Evolutionary conservation across 2,888 invertebrate genomes (phyloP), one percentile per base, ranked within the genome.

Genomic region (Gymnocheta viridis): DNA sequence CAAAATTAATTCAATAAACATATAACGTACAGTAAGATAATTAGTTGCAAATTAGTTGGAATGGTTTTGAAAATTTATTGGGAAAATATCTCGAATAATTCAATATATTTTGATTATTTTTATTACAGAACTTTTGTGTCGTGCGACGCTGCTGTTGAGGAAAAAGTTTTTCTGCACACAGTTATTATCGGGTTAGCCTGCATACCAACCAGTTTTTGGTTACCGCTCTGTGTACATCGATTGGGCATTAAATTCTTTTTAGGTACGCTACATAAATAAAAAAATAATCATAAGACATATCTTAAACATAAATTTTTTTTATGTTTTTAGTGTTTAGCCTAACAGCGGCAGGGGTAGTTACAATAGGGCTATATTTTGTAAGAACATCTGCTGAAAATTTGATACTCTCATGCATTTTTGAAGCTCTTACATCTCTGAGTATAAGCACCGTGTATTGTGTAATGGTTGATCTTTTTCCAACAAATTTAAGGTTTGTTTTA

Each of bases 161-260:
- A 93, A 78, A 93, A 94, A 62, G 96, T 96, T 12, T 96, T 95
- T 89, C 92, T 95, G 87, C 96, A 96, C 90, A 96, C 96, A 0
- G 93, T 96, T 72, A 96, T 96, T 83, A 95, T 96, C 86, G 96
- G 96, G 47, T 91, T 96, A 27, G 96, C 96, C 22, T 96, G 96
- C 89, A 95, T 96, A 80, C 96, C 96, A 0, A 96, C 96, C 0
- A 96, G 96, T 73, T 93, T 96, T 86, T 95, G 96, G 94, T 92
- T 96, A 87, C 96, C 96, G 0, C 93, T 96, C 12, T 96, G 96
- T 89, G 96, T 96, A 27, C 96, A 96, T 91, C 94, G 94, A 88
- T 93, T 96, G 79, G 96, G 96, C 32, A 95, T 96, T 44, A 96
- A 96, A 91, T 96, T 96, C 92, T 96, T 96, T 92, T 93, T 96